These are phyloP conservation scores for Tetragnatha versicolor DNA, from an alignment of 1,140 invertebrate genomes.

Conservation along the genomic window DNA sequence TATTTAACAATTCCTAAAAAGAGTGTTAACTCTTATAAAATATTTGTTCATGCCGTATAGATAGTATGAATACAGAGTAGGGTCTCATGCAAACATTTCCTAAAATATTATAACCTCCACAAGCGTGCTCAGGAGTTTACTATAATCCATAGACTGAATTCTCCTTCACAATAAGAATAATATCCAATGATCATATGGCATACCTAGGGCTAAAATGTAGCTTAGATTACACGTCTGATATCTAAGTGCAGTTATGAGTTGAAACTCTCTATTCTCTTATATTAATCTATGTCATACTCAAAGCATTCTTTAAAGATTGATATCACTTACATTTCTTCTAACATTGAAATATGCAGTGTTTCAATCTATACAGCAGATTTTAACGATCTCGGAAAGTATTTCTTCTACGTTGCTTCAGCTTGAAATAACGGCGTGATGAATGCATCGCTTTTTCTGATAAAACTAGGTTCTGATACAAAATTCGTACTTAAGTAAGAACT, in stretches of 20 bases:
- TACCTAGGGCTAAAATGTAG: constrained; percentile 34
- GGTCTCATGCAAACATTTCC: constrained; percentile 48
- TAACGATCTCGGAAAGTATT: neutral
- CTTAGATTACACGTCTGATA: constrained; percentile 13
- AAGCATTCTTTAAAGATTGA: constrained; percentile 21
- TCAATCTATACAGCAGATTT: neutral
- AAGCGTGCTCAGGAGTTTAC: constrained; percentile 28
- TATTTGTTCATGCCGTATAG: constrained; percentile 40
- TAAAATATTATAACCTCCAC: constrained; percentile 37
- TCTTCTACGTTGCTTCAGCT: neutral
- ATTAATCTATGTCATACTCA: constrained; percentile 22
- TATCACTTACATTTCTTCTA: constrained; percentile 3
- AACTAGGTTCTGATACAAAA: constrained; percentile 29
- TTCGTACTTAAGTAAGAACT: constrained; percentile 5
- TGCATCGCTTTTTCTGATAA: constrained; percentile 2
- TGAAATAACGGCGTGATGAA: neutral
- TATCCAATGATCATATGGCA: constrained; percentile 10
- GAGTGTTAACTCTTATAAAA: constrained; percentile 42
- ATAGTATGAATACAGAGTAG: constrained; percentile 18
- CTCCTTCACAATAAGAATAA: constrained; percentile 7
- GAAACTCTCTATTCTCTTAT: constrained; percentile 37
- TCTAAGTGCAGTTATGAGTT: constrained; percentile 37
- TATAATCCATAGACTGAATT: constrained; percentile 33
- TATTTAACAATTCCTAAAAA: constrained; percentile 50
- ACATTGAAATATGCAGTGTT: neutral